Conservation (phyloP, 2,113 vertebrate species). For the Tachysurus fulvidraco region DNA sequence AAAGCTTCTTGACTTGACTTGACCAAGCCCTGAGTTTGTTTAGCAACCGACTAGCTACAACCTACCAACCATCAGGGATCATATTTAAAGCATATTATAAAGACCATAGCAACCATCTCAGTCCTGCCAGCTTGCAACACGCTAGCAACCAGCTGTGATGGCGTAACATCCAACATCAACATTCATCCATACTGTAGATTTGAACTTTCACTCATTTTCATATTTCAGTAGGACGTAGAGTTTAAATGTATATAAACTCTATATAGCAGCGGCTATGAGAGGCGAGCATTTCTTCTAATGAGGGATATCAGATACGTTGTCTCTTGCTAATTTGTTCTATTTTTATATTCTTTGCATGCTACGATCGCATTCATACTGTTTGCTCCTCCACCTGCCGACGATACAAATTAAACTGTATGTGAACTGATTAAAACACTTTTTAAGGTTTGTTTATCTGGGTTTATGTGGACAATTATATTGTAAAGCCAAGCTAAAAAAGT, state of each 20-base stretch:
- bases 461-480: not conserved
- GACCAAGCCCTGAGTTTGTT: not conserved
- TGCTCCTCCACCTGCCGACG: not conserved
- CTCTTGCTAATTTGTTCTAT: not conserved
- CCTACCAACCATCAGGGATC: not conserved
- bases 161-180: too few relatives aligned
- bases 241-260: conserved; percentile 30
- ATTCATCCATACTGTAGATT: too few relatives aligned
- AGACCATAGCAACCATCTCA: not conserved
- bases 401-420: not conserved
- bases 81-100: not conserved
- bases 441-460: not conserved
- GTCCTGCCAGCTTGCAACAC: too few relatives aligned
- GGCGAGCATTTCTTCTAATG: not conserved
- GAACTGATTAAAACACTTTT: not conserved
- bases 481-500: not conserved
- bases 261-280: not conserved
- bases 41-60: not conserved
- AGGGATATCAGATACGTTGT: not conserved
- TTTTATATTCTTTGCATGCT: not conserved
- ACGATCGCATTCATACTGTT: not conserved
- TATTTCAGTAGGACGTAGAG: conserved; percentile 1
- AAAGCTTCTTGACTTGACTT: too few relatives aligned
- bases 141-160: too few relatives aligned
- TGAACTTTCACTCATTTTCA: conserved; percentile 44